Evolutionary conservation across 23 tunicate genomes (phyloP), one percentile per base, ranked within the genome.

Genomic region (Oikopleura vanhoeffeni): DNA sequence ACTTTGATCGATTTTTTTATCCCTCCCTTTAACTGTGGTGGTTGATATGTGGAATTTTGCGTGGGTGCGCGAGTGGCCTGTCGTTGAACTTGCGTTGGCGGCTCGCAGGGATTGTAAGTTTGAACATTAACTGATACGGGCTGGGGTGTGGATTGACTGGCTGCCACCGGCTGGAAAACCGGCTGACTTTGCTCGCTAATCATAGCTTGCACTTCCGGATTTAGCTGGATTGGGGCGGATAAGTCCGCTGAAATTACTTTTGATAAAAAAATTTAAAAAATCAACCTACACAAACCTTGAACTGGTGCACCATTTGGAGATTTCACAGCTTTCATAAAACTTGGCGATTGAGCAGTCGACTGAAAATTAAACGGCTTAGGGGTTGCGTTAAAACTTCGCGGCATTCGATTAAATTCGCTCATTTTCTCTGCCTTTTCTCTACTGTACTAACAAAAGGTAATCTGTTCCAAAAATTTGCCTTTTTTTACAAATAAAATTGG

Each of bases 351-450:
- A 8, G 13, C 18, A 13, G 64, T 49, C 24, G 64, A 49, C 64
- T 49, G 64, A 49, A 49, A 49, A 49, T 49, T 49, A 71, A 71
- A 71, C 35, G 79, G 79, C 35, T 71, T 71, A 30, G 79, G 79
- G 4, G 79, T 71, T 71, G 79, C 34, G 35, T 71, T 71, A 30
- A 71, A 71, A 30, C 79, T 71, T 32, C 35, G 27, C 35, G 79
- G 79, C 79, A 49, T 49, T 49, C 64, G 64, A 49, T 49, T 49
- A 13, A n/a, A n/a, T n/a, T 13, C 64, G 24, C 64, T 49, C 64
- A 49, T 49, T 49, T 49, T 49, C 24, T 24, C 24, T n/a, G n/a
- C n/a, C n/a, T n/a, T n/a, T n/a, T n/a, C n/a, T n/a, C n/a, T n/a
- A n/a, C n/a, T n/a, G n/a, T n/a, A n/a, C n/a, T n/a, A n/a, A n/a